These are phyloP conservation scores for Paedocypris sp. DNA, from an alignment of 2,113 vertebrate genomes.

Conservation along the genomic window DNA sequence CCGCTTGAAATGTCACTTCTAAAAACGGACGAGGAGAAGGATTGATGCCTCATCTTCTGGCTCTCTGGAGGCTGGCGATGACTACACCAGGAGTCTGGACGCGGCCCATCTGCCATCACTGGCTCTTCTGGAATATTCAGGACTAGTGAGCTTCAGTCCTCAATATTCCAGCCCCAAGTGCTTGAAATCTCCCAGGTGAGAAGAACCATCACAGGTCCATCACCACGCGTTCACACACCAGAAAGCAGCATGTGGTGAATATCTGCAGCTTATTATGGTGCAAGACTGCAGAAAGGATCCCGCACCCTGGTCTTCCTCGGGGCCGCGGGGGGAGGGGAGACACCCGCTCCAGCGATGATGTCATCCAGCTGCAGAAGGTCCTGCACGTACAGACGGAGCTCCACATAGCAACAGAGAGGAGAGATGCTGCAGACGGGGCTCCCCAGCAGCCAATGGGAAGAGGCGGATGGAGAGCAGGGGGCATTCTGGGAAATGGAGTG, in stretches of 20 bases:
- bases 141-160: no score
- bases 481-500: not conserved
- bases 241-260: no score
- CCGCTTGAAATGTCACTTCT: slow-evolving; percentile 50
- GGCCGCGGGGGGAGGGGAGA: slow-evolving; percentile 1
- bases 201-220: no score
- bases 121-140: no score
- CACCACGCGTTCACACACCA: no score
- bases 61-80: not conserved
- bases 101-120: no score
- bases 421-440: slow-evolving; percentile 16
- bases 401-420: slow-evolving; percentile 25
- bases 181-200: no score
- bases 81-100: not conserved
- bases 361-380: slow-evolving; percentile 50
- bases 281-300: not conserved
- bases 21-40: slow-evolving; percentile 41
- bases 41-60: slow-evolving; percentile 39
- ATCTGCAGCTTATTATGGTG: no score
- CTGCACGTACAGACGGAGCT: not conserved
- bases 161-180: no score
- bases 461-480: not conserved
- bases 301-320: not conserved
- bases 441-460: not conserved
- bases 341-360: slow-evolving; percentile 43